A percentile compares a stretch with the other conserved stretches of the same genome.
Conservation (phyloP, 23 tunicate species). For the Trididemnum miniatum region DNA sequence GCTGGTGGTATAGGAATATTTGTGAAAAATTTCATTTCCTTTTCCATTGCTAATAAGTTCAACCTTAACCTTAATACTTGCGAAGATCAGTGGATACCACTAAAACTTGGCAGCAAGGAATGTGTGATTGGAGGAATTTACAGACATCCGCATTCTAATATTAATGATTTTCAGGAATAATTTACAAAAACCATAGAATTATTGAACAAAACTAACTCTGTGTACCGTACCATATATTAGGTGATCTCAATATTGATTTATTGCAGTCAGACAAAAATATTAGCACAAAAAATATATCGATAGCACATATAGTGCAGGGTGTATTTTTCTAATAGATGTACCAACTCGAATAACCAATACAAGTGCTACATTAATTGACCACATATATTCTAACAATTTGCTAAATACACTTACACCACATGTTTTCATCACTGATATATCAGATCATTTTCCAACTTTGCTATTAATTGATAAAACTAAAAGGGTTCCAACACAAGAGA, state of each 20-base stretch:
- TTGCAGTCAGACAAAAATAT: not conserved
- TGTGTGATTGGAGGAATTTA: slow-evolving; percentile 15
- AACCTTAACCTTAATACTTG: not conserved
- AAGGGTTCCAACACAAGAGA: not conserved
- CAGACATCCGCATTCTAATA: slow-evolving; percentile 8
- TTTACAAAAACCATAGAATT: not conserved
- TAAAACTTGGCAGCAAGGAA: not conserved
- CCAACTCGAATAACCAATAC: not conserved
- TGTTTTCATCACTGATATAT: not conserved
- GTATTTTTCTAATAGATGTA: not conserved
- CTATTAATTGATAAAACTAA: too few relatives aligned
- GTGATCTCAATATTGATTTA: not conserved
- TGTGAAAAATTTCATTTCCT: not conserved
- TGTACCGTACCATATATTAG: not conserved
- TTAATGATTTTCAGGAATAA: not conserved
- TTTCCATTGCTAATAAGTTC: not conserved
- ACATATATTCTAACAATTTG: not conserved
- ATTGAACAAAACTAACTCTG: not conserved
- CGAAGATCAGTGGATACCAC: slow-evolving; percentile 14
- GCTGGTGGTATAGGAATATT: slow-evolving; percentile 25
- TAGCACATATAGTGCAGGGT: not conserved
- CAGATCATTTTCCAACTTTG: not conserved
- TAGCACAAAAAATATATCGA: not conserved
- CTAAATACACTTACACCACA: too few relatives aligned
- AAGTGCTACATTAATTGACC: not conserved